phyloP scores from a whole-genome alignment of 2,113 vertebrate species.

The Callipepla squamata region DNA sequence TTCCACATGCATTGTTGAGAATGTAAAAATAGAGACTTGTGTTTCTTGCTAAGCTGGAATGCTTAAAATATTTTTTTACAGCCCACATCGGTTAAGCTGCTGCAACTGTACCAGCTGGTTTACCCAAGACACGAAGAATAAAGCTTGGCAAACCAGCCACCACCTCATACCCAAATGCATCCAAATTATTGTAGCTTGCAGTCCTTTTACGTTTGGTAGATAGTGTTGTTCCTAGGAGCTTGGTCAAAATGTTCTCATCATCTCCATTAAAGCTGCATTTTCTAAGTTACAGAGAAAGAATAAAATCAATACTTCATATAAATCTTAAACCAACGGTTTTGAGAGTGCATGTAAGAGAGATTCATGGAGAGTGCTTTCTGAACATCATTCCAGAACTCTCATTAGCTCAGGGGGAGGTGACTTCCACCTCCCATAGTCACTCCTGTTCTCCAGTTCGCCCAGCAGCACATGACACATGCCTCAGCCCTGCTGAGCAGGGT shows the following conservation, averaged over 20 bases:
- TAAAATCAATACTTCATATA: neutral
- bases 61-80: slow-evolving; percentile 35
- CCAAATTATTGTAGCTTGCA: neutral
- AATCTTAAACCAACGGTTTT: neutral
- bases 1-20: neutral
- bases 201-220: neutral
- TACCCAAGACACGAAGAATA: neutral
- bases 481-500: neutral
- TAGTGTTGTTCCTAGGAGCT: slow-evolving; percentile 22
- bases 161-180: slow-evolving; percentile 23
- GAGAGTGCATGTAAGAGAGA: neutral
- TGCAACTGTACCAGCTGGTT: neutral
- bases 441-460: neutral
- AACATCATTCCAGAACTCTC: neutral
- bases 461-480: neutral
- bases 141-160: neutral
- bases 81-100: neutral
- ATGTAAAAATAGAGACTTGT: neutral
- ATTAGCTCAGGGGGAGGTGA: neutral
- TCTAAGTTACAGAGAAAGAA: neutral
- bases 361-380: neutral
- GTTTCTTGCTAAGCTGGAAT: neutral
- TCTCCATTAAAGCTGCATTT: neutral
- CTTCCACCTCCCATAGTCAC: neutral
- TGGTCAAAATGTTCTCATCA: slow-evolving; percentile 9